Percentiles rank a stretch among this genome's conserved stretches.
Conservation (phyloP, 2,888 invertebrate species). For the Pherbina coryleti region DNA sequence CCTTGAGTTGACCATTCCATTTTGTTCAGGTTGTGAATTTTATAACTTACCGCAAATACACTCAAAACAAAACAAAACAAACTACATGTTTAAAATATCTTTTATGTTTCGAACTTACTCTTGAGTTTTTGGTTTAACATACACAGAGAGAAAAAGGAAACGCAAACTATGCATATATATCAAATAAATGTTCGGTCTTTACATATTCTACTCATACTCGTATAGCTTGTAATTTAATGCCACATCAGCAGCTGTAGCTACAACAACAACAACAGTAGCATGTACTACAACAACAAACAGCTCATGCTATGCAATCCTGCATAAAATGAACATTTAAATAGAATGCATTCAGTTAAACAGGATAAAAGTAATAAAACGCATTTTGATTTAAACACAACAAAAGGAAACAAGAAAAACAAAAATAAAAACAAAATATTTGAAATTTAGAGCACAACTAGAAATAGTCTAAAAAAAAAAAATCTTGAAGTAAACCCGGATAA, state of each 20-base stretch:
- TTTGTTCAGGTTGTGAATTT: no score
- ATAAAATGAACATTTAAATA: slow-evolving; percentile 22
- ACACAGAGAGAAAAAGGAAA: no score
- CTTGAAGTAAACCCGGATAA: slow-evolving; percentile 32
- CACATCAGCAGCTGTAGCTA: slow-evolving; percentile 1
- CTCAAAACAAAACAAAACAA: no score
- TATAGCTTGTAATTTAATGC: background rate
- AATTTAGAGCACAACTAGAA: background rate
- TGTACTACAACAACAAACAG: background rate
- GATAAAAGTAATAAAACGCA: slow-evolving; percentile 34
- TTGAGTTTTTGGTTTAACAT: no score
- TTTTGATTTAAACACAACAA: slow-evolving; percentile 31
- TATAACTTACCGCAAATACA: no score
- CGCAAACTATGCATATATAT: no score
- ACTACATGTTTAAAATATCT: no score
- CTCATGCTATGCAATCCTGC: slow-evolving; percentile 7
- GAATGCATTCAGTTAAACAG: slow-evolving; percentile 6
- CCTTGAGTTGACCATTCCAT: no score
- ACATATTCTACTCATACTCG: no score
- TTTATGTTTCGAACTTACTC: no score
- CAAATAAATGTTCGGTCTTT: no score
- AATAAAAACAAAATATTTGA: background rate
- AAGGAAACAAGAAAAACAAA: slow-evolving; percentile 31
- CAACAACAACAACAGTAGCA: slow-evolving; percentile 3
- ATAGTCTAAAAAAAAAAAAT: slow-evolving; percentile 6